These are phyloP conservation scores for Anticlea derivata DNA, from an alignment of 2,888 invertebrate genomes.

Conservation along the genomic window DNA sequence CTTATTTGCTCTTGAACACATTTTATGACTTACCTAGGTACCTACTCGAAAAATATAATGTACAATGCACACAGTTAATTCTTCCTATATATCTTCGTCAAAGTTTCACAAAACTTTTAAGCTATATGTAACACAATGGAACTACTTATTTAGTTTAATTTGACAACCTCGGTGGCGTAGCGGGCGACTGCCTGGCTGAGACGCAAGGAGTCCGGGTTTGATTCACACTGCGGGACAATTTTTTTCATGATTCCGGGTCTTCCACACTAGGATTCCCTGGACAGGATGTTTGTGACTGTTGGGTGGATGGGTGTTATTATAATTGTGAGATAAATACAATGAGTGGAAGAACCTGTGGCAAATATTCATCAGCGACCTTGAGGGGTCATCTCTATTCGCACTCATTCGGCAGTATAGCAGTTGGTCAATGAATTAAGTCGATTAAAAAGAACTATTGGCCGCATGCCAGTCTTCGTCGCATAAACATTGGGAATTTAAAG, in stretches of 20 bases:
- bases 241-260: too few relatives aligned
- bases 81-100: not conserved
- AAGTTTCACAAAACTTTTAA: not conserved
- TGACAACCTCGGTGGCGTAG: too few relatives aligned
- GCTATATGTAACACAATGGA: too few relatives aligned
- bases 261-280: too few relatives aligned
- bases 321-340: not conserved
- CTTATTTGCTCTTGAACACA: constrained; percentile 15
- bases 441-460: constrained; percentile 79
- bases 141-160: too few relatives aligned
- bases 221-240: too few relatives aligned
- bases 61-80: not conserved
- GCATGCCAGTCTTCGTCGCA: constrained; percentile 70
- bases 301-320: too few relatives aligned
- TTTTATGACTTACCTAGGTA: not conserved
- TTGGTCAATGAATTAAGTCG: constrained; percentile 78
- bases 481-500: constrained; percentile 79
- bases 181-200: too few relatives aligned
- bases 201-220: too few relatives aligned
- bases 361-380: constrained; percentile 67
- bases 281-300: too few relatives aligned
- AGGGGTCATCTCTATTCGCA: constrained; percentile 66
- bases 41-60: too few relatives aligned
- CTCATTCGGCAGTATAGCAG: constrained; percentile 70
- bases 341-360: constrained; percentile 39